Base-by-base conservation (phyloP, 2,888 invertebrate genomes). In the Pristionchus exspectatus region DNA sequence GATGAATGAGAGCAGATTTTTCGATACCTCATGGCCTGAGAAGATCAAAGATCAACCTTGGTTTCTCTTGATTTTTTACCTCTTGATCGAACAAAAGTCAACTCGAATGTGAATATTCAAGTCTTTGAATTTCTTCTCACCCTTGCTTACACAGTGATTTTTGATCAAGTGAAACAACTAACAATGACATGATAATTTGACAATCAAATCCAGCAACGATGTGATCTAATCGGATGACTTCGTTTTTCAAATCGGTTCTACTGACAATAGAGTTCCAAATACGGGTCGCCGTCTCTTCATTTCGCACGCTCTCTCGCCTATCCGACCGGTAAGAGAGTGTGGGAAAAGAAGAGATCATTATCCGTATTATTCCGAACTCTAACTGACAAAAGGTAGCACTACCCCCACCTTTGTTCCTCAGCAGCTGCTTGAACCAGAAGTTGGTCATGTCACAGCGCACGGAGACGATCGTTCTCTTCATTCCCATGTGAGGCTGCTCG, bases 391-490 rank as follows among this genome's bases (percentile, higher is more conserved):
- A 14, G 1, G 12, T 18, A 24, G 0, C 9, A 74, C 4, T 33
- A 38, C 4, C 33, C n/a, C 24, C 74, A 74, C 38, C 30, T 4
- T 33, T 38, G 38, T 33, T 33, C 74, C 74, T 38, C 16, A 74
- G 5, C 18, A 74, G 24, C 38, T 12, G 33, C 30, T 74, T 38
- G 74, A 74, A 74, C 33, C 30, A 9, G 33, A 74, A 33, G 33
- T 74, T 33, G 10, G 14, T n/a, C 90, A 90, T 90, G n/a, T 56
- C 30, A 38, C 90, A 90, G 27, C 69, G 33, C 33, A 90, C 87
- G 27, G 90, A 81, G 2, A 89, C 84, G 85, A 90, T 89, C 74
- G 91, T 16, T 50, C 89, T n/a, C 50, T 90, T 90, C 85, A 72
- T 77, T 16, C 88, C 88, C 56, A 88, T n/a, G 18, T n/a, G 16